phyloP scores from a whole-genome alignment of 2,888 invertebrate species.

The Catocala fraxini region DNA sequence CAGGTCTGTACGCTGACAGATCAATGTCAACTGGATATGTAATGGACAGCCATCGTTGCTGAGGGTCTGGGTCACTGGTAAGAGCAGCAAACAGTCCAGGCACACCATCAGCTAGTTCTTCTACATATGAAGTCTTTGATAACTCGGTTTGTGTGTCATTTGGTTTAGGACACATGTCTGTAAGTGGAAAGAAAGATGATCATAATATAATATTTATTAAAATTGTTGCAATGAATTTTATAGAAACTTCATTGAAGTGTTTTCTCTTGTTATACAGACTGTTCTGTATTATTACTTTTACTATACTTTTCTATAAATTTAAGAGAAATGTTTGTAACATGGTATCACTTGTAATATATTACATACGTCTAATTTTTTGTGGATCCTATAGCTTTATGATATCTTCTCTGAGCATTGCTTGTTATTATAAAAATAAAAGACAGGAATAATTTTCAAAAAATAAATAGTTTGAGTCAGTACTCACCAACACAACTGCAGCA shows the following conservation, averaged over 20 bases:
- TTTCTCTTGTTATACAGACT: no score
- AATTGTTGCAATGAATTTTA: no score
- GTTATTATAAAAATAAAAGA: not conserved
- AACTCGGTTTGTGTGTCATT: conserved; percentile 92
- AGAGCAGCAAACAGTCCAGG: conserved; percentile 94
- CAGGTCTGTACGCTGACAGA: conserved; percentile 89
- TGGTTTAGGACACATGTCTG: conserved; percentile 96
- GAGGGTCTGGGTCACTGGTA: conserved; percentile 92
- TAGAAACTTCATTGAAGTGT: not conserved
- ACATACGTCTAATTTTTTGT: no score
- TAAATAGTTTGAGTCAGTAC: conserved; percentile 61
- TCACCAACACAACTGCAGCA: conserved; percentile 99
- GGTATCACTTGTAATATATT: no score
- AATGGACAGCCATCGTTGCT: conserved; percentile 94
- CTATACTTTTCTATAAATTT: no score
- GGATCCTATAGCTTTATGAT: not conserved
- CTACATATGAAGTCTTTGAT: conserved; percentile 94
- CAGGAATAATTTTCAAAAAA: not conserved
- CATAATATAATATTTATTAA: no score
- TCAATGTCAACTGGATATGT: conserved; percentile 93
- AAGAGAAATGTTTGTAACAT: no score
- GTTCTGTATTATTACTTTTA: no score
- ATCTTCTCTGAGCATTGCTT: not conserved
- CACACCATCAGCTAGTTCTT: conserved; percentile 93
- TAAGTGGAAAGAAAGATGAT: conserved; percentile 17